Evolutionary conservation across 2,113 vertebrate genomes (phyloP).

Genomic region (Seriola aureovittata): DNA sequence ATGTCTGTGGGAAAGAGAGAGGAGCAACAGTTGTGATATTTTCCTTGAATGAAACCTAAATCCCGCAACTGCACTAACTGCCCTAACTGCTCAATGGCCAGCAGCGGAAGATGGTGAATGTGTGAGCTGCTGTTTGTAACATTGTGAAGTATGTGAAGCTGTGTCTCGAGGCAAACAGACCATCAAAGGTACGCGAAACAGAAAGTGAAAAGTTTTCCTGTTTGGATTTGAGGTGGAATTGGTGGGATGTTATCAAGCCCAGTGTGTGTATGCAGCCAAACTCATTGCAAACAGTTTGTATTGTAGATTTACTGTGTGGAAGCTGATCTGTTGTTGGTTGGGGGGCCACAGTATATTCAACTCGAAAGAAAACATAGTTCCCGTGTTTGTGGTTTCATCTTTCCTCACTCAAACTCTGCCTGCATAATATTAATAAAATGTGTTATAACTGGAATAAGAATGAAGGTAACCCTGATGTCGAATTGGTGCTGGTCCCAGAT

Average conservation of each 20-base stretch:
- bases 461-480: neutral
- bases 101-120: no score
- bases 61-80: neutral
- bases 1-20: neutral
- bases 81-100: neutral
- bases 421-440: neutral
- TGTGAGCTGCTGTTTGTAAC: no score
- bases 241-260: neutral
- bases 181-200: no score
- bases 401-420: neutral
- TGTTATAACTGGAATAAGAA: neutral
- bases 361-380: no score
- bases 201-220: no score
- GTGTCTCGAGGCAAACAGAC: neutral
- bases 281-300: no score
- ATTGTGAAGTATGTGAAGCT: no score
- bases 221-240: neutral
- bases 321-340: neutral
- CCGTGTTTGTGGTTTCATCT: no score
- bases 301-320: no score
- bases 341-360: neutral
- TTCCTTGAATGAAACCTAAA: neutral
- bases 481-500: neutral
- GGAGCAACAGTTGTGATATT: neutral
- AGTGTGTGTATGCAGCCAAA: neutral